Base-by-base conservation (phyloP, 1,140 invertebrate species). In the Marisa cornuarietis region DNA sequence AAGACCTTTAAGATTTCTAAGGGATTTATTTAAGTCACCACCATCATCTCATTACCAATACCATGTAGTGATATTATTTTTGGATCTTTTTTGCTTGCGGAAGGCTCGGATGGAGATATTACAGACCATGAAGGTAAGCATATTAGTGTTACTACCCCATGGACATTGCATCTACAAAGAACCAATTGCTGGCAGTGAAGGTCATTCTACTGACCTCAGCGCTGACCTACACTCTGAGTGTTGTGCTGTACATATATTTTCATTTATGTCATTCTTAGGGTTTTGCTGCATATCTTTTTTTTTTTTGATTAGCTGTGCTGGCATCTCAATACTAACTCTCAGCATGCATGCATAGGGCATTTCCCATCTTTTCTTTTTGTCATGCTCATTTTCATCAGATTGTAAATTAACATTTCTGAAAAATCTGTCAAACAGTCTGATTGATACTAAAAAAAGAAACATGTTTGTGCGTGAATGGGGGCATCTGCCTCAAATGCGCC, bases 51-150 rank as follows among this genome's bases (percentile, higher is more conserved):
- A 18, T 58, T 58, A 18, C 54, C 16, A 14, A 13, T 22, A 68
- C 7, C 11, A 10, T 49, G 14, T 49, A 22, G 51, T 72, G 51
- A 42, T 49, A 9, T 65, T 63, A 13, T 58, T 80, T 63, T 58
- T 49, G 68, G 22, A 54, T 83, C 72, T 58, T 81, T 84, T 83
- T 63, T 81, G 74, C 66, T 77, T 31, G 66, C 73, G 71, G 26
- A 87, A 88, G 87, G 87, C 78, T 85, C 85, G 18, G 79, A 86
- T 78, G 81, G 85, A 73, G 87, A 88, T 63, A 71, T 83, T 61
- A 79, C 81, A 20, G 86, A 85, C 78, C 83, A 86, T 51, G 81
- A 87, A 86, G 87, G 87, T 88, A 87, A 88, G 83, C 63, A 11
- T 58, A 58, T 2, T 3, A 58, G 54, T 14, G 11, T 18, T 58